phyloP scores from a whole-genome alignment of 2,797 vertebrate species.

The Erpetoichthys calabaricus region DNA sequence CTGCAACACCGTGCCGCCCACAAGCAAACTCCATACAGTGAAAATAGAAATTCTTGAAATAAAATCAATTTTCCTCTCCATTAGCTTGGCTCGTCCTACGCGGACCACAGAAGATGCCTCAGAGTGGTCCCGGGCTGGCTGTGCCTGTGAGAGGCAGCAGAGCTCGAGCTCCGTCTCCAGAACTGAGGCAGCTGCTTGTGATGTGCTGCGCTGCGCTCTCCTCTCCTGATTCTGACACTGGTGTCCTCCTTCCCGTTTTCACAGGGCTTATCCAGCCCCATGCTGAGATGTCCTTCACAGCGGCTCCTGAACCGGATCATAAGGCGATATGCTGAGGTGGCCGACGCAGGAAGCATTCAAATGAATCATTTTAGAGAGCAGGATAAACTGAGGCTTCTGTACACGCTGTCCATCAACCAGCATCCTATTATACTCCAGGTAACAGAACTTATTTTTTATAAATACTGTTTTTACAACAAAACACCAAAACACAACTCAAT shows the following conservation, averaged over 20 bases:
- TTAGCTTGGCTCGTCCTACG: too few relatives aligned
- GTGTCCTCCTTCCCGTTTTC: neutral
- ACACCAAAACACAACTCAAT: too few relatives aligned
- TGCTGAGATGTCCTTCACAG: constrained; percentile 65
- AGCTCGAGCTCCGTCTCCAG: neutral
- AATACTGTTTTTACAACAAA: neutral
- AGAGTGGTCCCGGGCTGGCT: too few relatives aligned
- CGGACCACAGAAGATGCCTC: too few relatives aligned
- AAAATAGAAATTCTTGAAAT: too few relatives aligned
- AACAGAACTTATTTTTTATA: constrained; percentile 1
- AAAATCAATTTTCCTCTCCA: too few relatives aligned
- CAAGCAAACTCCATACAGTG: too few relatives aligned
- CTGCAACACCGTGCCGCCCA: too few relatives aligned
- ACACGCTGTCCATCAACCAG: constrained; percentile 58
- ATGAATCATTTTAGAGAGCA: constrained; percentile 61
- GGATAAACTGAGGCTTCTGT: constrained; percentile 64
- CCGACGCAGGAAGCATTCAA: constrained; percentile 59
- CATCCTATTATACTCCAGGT: constrained; percentile 65
- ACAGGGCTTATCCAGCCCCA: constrained; percentile 50
- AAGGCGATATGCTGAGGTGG: constrained; percentile 58
- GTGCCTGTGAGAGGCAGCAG: neutral
- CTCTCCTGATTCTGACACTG: constrained; percentile 12
- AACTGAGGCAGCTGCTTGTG: neutral
- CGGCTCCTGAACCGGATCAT: constrained; percentile 61
- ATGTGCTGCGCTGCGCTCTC: neutral